These are phyloP conservation scores for Cynoglossus semilaevis DNA, from an alignment of 2,113 vertebrate genomes.

Conservation along the genomic window DNA sequence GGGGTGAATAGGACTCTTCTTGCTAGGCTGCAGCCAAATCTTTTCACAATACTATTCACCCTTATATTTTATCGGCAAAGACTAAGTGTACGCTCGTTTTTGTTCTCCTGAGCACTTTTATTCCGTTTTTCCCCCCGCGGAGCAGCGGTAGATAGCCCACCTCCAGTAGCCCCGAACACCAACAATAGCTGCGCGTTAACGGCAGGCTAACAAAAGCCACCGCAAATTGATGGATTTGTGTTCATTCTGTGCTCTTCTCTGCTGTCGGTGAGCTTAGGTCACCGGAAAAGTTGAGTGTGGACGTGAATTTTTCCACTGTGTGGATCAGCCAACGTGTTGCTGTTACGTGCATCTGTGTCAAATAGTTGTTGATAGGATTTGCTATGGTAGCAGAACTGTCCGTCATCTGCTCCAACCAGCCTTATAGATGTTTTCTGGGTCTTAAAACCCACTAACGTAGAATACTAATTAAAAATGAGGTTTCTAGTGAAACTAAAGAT, in stretches of 20 bases:
- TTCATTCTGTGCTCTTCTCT: not conserved
- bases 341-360: constrained; percentile 43
- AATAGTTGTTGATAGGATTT: constrained; percentile 49
- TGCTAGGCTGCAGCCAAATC: constrained; percentile 17
- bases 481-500: no score
- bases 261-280: not conserved
- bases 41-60: constrained; percentile 14
- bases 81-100: not conserved
- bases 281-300: constrained; percentile 14
- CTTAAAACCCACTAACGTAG: no score
- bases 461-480: no score
- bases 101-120: constrained; percentile 42
- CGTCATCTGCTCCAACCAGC: constrained; percentile 4
- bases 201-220: constrained; percentile 66
- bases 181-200: constrained; percentile 63
- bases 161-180: constrained; percentile 38
- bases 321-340: constrained; percentile 52
- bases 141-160: constrained; percentile 31
- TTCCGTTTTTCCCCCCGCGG: constrained; percentile 17
- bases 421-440: not conserved
- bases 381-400: constrained; percentile 35
- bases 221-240: constrained; percentile 39
- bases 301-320: constrained; percentile 24
- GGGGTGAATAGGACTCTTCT: constrained; percentile 31
- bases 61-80: constrained; percentile 4